Evolutionary conservation across 2,888 invertebrate genomes (phyloP).

Genomic region (Mesochorus sp.): DNA sequence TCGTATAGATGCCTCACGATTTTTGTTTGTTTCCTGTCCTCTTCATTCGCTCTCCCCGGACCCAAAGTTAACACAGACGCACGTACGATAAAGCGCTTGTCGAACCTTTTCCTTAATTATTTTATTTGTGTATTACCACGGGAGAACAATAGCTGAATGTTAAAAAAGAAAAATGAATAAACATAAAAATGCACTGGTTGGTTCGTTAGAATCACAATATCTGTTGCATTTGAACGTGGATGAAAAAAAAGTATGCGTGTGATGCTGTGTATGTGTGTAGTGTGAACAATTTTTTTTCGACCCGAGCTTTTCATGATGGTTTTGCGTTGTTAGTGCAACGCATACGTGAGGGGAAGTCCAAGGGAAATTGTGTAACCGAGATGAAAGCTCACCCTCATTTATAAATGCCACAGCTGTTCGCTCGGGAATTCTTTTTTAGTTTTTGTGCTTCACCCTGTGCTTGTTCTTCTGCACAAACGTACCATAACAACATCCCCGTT

Average conservation of each 20-base stretch:
- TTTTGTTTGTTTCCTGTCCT: neutral
- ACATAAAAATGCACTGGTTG: neutral
- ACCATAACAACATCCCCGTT: slow-evolving; percentile 12
- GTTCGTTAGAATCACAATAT: slow-evolving; percentile 43
- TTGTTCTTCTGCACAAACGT: neutral
- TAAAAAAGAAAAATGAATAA: slow-evolving; percentile 3
- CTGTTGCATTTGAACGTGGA: slow-evolving; percentile 11
- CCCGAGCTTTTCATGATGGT: slow-evolving; percentile 51
- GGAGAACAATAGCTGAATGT: neutral
- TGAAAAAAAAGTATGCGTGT: slow-evolving; percentile 16
- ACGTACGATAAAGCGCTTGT: slow-evolving; percentile 12
- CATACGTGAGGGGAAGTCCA: neutral
- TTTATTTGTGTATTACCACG: slow-evolving; percentile 16
- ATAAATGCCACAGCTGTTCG: slow-evolving; percentile 62
- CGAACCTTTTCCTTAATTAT: slow-evolving; percentile 45
- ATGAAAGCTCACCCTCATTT: slow-evolving; percentile 63
- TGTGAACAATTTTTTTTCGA: slow-evolving; percentile 12
- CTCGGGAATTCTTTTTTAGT: slow-evolving; percentile 11
- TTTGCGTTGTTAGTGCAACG: slow-evolving; percentile 32
- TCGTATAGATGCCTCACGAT: neutral
- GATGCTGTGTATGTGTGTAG: neutral
- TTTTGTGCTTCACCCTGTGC: slow-evolving; percentile 2
- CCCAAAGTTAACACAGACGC: slow-evolving; percentile 13
- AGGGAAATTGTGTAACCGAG: slow-evolving; percentile 56
- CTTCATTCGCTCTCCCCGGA: neutral